Evolutionary conservation across 2,797 vertebrate genomes (phyloP), one percentile per base, ranked within the genome.

Genomic region (Microcaecilia unicolor): DNA sequence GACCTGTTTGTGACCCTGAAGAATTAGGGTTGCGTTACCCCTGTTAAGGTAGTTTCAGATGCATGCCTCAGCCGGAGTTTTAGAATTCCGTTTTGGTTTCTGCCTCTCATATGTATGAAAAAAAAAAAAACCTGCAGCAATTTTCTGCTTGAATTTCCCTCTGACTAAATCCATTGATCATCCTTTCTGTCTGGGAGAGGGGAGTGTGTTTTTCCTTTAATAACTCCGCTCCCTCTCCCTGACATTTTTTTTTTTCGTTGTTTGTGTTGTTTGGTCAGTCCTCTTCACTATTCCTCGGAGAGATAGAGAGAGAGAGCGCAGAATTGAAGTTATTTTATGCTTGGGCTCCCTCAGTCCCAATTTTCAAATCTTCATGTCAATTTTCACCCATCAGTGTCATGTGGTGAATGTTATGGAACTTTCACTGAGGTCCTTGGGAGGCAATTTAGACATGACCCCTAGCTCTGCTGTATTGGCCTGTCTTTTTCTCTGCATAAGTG

Each of bases 111-210:
- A 92, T 93, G n/a, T 89, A 92, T 93, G n/a, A 90, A 91, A 94
- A 95, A 95, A 95, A 91, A 93, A 90, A 91, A 95, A 95, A 94
- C 95, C 92, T 88, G 87, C 89, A 86, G 87, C 91, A 97, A 96
- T 97, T 98, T 98, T 97, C 90, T 97, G 93, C 91, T 94, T 97
- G 92, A 97, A 97, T 97, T 93, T 97, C 89, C 85, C 89, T 78
- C 87, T 94, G 92, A 97, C 91, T 94, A 96, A 95, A 87, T 95
- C 93, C 93, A 97, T 97, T 96, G 93, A 96, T 97, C 93, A 97
- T 97, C 87, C 89, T 84, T 84, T 87, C 88, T 89, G 85, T 88
- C 87, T 74, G 84, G 85, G 88, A 86, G 87, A 90, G 87, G 87
- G 90, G 72, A 90, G 87, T 90, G 81, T 93, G 91, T 93, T 96